phyloP scores from a whole-genome alignment of 2,113 vertebrate species.

The Scomber scombrus region DNA sequence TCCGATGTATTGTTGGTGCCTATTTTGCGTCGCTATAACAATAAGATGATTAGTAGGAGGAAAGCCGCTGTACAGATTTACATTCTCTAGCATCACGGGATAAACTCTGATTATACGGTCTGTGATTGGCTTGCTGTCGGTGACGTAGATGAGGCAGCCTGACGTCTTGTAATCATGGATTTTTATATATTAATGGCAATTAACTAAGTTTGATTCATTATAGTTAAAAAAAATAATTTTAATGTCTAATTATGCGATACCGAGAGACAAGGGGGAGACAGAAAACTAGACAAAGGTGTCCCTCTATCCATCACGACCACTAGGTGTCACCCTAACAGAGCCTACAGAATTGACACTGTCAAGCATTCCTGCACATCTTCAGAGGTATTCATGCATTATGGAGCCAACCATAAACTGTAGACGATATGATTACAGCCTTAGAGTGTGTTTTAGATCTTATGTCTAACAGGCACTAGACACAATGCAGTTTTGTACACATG shows the following conservation, averaged over 20 bases:
- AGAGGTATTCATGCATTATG: too few relatives aligned
- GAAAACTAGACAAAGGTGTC: neutral
- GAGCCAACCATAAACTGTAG: too few relatives aligned
- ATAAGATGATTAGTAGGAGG: slow-evolving; percentile 18
- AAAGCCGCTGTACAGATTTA: slow-evolving; percentile 5
- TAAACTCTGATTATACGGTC: slow-evolving; percentile 27
- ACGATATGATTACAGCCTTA: too few relatives aligned
- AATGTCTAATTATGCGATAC: neutral
- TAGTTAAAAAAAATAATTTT: neutral
- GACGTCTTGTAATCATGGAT: neutral
- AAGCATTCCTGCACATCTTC: too few relatives aligned
- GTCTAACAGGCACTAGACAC: too few relatives aligned
- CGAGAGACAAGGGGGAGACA: neutral
- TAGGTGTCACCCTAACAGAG: slow-evolving; percentile 27
- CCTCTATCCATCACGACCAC: slow-evolving; percentile 19
- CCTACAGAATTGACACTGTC: neutral
- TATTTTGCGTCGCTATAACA: neutral
- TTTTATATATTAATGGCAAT: neutral
- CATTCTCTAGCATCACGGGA: slow-evolving; percentile 48
- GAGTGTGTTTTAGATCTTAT: too few relatives aligned
- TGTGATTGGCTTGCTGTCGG: slow-evolving; percentile 58
- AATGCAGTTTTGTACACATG: too few relatives aligned
- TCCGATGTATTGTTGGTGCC: neutral
- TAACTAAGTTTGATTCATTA: neutral
- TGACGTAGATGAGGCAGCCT: slow-evolving; percentile 60